Conservation (phyloP, 2,888 invertebrate genomes). For the Leucoma salicis region DNA sequence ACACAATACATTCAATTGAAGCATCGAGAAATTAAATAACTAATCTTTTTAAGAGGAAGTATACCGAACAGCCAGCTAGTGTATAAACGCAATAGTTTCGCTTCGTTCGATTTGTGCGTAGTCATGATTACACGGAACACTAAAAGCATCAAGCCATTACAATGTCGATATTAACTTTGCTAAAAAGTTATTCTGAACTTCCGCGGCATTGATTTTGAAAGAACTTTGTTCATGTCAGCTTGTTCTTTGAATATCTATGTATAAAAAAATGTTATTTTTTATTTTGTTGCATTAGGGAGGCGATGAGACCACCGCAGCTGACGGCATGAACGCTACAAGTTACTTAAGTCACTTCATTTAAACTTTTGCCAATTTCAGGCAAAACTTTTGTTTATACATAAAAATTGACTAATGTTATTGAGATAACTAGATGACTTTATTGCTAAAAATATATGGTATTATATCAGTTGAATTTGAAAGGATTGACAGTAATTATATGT, state of each 20-base stretch:
- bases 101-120: conserved; percentile 12
- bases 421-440: conserved; percentile 47
- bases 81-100: not conserved
- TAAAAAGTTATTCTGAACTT: conserved; percentile 30
- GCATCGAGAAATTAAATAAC: not conserved
- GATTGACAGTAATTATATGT: too few species aligned
- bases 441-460: too few species aligned
- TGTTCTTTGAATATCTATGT: conserved; percentile 45
- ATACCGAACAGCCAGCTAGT: not conserved
- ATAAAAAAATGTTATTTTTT: conserved; percentile 69
- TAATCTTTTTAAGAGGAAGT: not conserved
- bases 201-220: conserved; percentile 39
- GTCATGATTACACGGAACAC: conserved; percentile 28
- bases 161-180: conserved; percentile 31
- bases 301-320: conserved; percentile 77
- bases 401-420: conserved; percentile 64
- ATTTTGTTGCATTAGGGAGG: conserved; percentile 66
- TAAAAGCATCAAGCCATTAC: conserved; percentile 27
- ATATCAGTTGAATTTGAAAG: too few species aligned
- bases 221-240: conserved; percentile 43
- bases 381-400: conserved; percentile 64
- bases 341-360: conserved; percentile 73
- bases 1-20: not conserved
- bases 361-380: conserved; percentile 75
- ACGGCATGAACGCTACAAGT: conserved; percentile 65